phyloP scores from a whole-genome alignment of 1,140 invertebrate genomes.

The Meloidogyne chitwoodi region DNA sequence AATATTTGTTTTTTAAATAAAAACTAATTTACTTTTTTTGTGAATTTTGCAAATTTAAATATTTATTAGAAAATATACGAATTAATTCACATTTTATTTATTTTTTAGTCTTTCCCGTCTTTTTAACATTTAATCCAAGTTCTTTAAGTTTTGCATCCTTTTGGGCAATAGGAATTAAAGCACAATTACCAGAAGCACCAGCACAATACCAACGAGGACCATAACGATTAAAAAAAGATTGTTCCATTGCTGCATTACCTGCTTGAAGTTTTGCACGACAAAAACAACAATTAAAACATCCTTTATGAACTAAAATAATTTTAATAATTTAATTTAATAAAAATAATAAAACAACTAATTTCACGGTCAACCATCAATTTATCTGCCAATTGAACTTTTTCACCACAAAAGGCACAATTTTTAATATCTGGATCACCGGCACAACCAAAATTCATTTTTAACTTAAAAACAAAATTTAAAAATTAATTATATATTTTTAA shows the following conservation, averaged over 20 bases:
- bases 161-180: conserved; percentile 6
- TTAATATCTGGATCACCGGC: conserved; percentile 10
- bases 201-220: conserved; percentile 24
- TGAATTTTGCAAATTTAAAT: no score
- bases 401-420: conserved; percentile 18
- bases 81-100: no score
- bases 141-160: conserved; percentile 24
- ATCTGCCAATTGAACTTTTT: conserved; percentile 6
- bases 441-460: conserved; percentile 14
- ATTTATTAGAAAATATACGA: no score
- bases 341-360: neutral
- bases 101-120: conserved; percentile 5
- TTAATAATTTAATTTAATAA: neutral
- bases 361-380: conserved; percentile 22
- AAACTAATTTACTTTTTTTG: no score
- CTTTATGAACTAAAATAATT: conserved; percentile 22
- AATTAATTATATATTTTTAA: no score
- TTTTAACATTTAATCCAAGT: conserved; percentile 8
- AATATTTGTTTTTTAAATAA: no score
- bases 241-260: conserved; percentile 16
- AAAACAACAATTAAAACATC: conserved; percentile 21
- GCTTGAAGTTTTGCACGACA: conserved; percentile 14
- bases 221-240: conserved; percentile 22
- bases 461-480: neutral
- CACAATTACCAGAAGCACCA: conserved; percentile 5